Conservation (phyloP, 2,113 vertebrate species). For the Ameiurus melas region DNA sequence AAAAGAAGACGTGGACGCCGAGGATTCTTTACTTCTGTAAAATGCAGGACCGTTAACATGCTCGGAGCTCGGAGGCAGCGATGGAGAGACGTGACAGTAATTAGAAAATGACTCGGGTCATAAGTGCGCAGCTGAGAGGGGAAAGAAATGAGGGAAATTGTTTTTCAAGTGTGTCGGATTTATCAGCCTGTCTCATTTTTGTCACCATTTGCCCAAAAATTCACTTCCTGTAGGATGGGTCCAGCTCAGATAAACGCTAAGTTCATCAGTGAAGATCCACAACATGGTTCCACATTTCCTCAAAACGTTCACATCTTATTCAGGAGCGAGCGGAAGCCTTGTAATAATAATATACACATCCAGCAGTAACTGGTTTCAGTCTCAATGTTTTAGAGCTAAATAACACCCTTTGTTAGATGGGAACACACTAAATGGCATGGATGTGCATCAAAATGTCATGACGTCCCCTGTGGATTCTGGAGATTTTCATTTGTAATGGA, state of each 20-base stretch:
- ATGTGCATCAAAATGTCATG: conserved; percentile 47
- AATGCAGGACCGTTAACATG: neutral
- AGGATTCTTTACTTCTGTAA: neutral
- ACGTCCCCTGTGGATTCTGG: conserved; percentile 37
- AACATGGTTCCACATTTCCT: neutral
- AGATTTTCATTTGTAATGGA: conserved; percentile 52
- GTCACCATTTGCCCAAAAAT: conserved; percentile 26
- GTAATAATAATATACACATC: neutral
- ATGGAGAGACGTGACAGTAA: neutral
- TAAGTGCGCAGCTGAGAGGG: conserved; percentile 22
- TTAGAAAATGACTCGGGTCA: conserved; percentile 28
- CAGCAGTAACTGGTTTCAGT: conserved; percentile 16
- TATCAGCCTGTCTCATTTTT: neutral
- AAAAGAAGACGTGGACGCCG: neutral
- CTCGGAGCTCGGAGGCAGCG: neutral
- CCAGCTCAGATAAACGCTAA: neutral
- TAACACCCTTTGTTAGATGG: conserved; percentile 29
- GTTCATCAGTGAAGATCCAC: neutral
- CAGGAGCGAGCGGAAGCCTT: neutral
- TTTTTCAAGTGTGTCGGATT: neutral
- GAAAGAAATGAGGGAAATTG: neutral
- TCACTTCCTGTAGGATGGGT: neutral
- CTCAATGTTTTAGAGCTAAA: conserved; percentile 39
- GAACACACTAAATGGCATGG: conserved; percentile 42
- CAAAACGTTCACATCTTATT: neutral